Percentiles rank a stretch among this genome's conserved stretches.
phyloP scores from a whole-genome alignment of 2,888 invertebrate genomes.

The Nemotelus nigrinus region DNA sequence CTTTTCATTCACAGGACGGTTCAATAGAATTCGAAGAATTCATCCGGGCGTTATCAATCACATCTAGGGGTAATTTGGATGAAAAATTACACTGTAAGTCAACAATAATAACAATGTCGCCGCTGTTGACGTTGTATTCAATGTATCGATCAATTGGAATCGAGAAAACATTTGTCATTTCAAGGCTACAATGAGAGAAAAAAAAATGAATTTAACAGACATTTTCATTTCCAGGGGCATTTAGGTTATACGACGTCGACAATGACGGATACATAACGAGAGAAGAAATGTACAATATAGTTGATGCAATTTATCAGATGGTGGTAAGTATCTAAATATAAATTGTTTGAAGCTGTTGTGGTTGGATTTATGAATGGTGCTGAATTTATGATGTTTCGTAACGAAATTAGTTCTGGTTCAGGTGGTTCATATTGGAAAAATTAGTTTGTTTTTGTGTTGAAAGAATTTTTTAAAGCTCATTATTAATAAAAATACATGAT shows the following conservation, averaged over 20 bases:
- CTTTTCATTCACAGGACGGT: conserved; percentile 80
- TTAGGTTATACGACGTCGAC: conserved; percentile 94
- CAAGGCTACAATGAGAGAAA: background rate
- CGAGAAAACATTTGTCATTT: conserved; percentile 21
- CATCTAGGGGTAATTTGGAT: conserved; percentile 97
- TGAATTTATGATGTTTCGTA: no score
- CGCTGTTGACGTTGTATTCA: background rate
- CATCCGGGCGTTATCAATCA: conserved; percentile 96
- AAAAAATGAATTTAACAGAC: conserved; percentile 44
- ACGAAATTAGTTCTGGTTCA: no score
- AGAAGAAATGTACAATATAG: conserved; percentile 97
- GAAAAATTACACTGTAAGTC: conserved; percentile 98
- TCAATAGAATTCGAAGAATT: conserved; percentile 99
- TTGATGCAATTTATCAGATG: conserved; percentile 98
- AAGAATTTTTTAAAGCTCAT: no score
- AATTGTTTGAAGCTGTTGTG: no score
- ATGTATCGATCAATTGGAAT: conserved; percentile 32
- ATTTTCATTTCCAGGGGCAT: conserved; percentile 81
- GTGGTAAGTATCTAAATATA: conserved; percentile 78
- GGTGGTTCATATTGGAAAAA: no score
- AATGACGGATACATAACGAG: conserved; percentile 95
- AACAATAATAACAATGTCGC: conserved; percentile 1
- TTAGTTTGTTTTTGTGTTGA: no score
- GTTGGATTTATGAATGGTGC: no score
- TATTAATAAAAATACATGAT: no score